Conservation (phyloP, 2,113 vertebrate species). For the Leuciscus idus region DNA sequence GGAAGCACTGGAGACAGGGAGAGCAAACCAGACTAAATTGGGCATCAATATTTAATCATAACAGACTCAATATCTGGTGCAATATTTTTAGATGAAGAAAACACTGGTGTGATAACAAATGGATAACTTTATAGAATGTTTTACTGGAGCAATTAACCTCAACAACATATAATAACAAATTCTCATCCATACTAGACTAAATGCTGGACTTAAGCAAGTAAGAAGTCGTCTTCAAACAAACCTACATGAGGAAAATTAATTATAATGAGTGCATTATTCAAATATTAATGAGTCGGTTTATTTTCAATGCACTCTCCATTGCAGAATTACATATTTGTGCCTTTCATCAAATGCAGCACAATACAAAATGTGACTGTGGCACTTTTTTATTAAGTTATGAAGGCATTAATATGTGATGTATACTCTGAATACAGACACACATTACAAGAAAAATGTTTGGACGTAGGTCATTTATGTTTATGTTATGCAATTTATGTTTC, state of each 20-base stretch:
- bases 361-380: conserved; percentile 57
- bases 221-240: neutral
- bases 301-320: conserved; percentile 58
- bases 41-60: conserved; percentile 76
- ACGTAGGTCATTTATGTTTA: neutral
- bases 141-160: conserved; percentile 10
- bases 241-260: conserved; percentile 61
- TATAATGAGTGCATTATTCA: conserved; percentile 60
- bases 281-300: conserved; percentile 68
- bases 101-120: conserved; percentile 32
- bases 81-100: conserved; percentile 59
- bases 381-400: conserved; percentile 62
- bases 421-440: conserved; percentile 53
- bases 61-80: conserved; percentile 59
- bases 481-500: neutral
- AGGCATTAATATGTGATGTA: conserved; percentile 37
- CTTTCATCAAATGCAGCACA: conserved; percentile 56
- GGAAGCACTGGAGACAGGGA: conserved; percentile 54
- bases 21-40: conserved; percentile 53
- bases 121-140: conserved; percentile 18
- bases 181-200: conserved; percentile 20
- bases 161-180: neutral
- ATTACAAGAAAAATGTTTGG: neutral
- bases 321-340: conserved; percentile 64
- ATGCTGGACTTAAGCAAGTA: conserved; percentile 22